Evolutionary conservation across 2,888 invertebrate genomes (phyloP).

Genomic region (Nycteola revayana): DNA sequence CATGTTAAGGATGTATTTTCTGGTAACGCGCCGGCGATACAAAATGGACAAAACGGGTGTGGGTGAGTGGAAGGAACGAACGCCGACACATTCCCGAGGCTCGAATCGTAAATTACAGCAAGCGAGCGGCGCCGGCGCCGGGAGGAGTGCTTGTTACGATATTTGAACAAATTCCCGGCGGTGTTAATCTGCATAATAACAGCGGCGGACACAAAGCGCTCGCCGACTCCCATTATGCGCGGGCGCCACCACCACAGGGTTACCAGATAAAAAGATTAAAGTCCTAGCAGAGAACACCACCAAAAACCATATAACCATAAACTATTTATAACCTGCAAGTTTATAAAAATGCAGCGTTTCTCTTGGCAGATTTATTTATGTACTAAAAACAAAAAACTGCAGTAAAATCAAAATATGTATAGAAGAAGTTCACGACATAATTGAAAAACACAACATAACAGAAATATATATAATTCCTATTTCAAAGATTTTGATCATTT

Average conservation of each 20-base stretch:
- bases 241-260: constrained; percentile 69
- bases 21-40: constrained; percentile 51
- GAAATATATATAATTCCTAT: no score
- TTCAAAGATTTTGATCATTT: no score
- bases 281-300: no score
- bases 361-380: no score
- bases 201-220: constrained; percentile 76
- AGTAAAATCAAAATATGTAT: no score
- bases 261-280: constrained; percentile 37
- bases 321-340: no score
- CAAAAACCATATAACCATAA: no score
- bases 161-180: constrained; percentile 82
- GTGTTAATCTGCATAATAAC: constrained; percentile 83
- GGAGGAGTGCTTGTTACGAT: constrained; percentile 79
- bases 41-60: constrained; percentile 57
- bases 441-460: no score
- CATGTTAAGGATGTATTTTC: constrained; percentile 44
- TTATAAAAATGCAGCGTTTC: no score
- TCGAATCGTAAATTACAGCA: constrained; percentile 73
- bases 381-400: no score
- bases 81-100: constrained; percentile 72
- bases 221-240: constrained; percentile 76
- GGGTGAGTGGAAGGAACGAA: constrained; percentile 56
- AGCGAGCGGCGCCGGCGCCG: constrained; percentile 76
- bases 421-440: no score